Evolutionary conservation across 2,888 invertebrate genomes (phyloP).

Genomic region (Drosophila pegasa): DNA sequence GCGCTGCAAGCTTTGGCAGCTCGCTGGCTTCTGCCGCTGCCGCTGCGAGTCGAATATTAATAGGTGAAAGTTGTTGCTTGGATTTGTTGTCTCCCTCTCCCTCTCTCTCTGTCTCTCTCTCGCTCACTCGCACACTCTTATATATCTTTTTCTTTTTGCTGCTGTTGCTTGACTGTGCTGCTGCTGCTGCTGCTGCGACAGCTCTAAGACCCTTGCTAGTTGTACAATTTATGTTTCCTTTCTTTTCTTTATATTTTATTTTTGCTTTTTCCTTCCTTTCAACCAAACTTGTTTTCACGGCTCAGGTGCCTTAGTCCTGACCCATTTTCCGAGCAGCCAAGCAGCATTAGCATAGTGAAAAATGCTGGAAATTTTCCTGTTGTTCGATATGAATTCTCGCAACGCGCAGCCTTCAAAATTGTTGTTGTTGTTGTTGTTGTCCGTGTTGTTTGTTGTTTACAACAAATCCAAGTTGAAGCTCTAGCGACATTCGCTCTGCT

Average conservation of each 20-base stretch:
- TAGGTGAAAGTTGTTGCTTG: constrained; percentile 84
- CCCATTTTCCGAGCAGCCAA: constrained; percentile 45
- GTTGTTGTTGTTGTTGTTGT: constrained; percentile 7
- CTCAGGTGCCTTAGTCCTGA: constrained; percentile 46
- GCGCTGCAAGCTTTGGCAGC: constrained; percentile 46
- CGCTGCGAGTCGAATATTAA: constrained; percentile 83
- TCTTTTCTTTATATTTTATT: neutral
- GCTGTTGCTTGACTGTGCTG: constrained; percentile 16
- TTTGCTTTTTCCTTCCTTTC: constrained; percentile 11
- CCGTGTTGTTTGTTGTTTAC: constrained; percentile 14
- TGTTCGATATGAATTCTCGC: constrained; percentile 28
- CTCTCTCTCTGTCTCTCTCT: neutral
- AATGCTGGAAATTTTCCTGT: constrained; percentile 23
- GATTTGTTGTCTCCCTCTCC: constrained; percentile 34
- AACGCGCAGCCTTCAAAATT: constrained; percentile 40
- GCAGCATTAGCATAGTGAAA: constrained; percentile 7
- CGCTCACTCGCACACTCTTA: neutral
- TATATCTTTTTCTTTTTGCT: constrained; percentile 33
- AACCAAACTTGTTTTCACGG: constrained; percentile 31
- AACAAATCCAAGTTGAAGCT: constrained; percentile 33
- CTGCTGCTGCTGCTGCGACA: constrained; percentile 12
- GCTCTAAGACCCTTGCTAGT: constrained; percentile 40
- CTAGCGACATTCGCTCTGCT: constrained; percentile 18
- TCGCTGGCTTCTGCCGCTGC: constrained; percentile 65
- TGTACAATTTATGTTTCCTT: constrained; percentile 65